Evolutionary conservation across 2,113 vertebrate genomes (phyloP).

Genomic region (Crotalus tigris): DNA sequence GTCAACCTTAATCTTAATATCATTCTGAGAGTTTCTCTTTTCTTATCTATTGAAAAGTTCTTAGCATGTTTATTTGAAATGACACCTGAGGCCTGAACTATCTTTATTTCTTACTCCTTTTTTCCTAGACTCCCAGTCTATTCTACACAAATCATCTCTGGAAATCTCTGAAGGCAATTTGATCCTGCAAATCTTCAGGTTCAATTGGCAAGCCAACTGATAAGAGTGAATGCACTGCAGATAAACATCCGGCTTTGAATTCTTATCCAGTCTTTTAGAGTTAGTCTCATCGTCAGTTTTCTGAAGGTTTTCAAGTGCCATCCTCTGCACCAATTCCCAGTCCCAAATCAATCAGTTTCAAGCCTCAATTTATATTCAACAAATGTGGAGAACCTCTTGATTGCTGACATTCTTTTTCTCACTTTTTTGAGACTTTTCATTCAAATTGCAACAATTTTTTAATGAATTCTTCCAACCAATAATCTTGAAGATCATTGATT

Average conservation of each 20-base stretch:
- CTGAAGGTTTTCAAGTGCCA: constrained; percentile 15
- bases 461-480: constrained; percentile 59
- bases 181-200: constrained; percentile 22
- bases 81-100: neutral
- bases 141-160: constrained; percentile 18
- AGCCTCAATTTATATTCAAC: constrained; percentile 51
- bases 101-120: neutral
- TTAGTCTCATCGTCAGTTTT: constrained; percentile 33
- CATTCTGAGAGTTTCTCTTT: constrained; percentile 8
- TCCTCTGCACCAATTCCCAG: constrained; percentile 28
- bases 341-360: constrained; percentile 37
- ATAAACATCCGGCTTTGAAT: constrained; percentile 31
- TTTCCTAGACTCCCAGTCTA: neutral
- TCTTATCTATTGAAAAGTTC: constrained; percentile 11
- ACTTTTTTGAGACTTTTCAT: constrained; percentile 57
- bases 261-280: constrained; percentile 24
- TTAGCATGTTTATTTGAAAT: constrained; percentile 17
- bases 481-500: constrained; percentile 51
- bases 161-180: constrained; percentile 14
- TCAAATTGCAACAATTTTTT: constrained; percentile 56
- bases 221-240: constrained; percentile 5
- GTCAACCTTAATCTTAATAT: neutral
- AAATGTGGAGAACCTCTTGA: constrained; percentile 36
- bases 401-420: constrained; percentile 23
- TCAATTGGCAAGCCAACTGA: constrained; percentile 15